A percentile compares a stretch with the other conserved stretches of the same genome.
Evolutionary conservation across 2,797 vertebrate genomes (phyloP).

Genomic region (Myiotriccus ornatus): DNA sequence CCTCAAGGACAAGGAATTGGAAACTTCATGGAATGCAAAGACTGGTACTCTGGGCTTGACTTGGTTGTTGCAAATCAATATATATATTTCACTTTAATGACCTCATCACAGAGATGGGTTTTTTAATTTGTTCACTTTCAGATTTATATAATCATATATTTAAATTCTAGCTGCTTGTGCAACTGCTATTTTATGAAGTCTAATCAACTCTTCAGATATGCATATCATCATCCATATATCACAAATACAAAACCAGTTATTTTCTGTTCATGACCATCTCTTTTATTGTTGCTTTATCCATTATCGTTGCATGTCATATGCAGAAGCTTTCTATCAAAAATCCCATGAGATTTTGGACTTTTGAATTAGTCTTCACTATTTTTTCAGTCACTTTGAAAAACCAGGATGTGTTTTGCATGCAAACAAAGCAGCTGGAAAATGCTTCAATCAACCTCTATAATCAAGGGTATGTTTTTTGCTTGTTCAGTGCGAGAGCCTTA

Average conservation of each 20-base stretch:
- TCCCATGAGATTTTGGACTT: background rate
- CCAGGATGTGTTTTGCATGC: background rate
- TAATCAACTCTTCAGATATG: background rate
- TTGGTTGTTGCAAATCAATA: background rate
- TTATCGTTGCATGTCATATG: background rate
- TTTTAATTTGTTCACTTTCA: background rate
- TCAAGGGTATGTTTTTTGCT: background rate
- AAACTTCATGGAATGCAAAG: background rate
- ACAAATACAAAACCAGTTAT: background rate
- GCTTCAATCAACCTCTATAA: background rate
- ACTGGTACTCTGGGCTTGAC: background rate
- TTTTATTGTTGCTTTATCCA: background rate
- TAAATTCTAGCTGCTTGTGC: background rate
- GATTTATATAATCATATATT: slow-evolving; percentile 23
- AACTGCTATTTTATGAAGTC: background rate
- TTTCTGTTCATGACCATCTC: background rate
- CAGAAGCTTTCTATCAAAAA: background rate
- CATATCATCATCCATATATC: background rate
- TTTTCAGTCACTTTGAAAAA: background rate
- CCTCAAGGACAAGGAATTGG: background rate
- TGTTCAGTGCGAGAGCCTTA: background rate
- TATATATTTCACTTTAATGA: background rate
- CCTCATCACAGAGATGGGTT: background rate
- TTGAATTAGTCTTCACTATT: background rate
- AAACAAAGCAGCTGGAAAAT: background rate